These are phyloP conservation scores for Danaus chrysippus DNA, from an alignment of 2,888 invertebrate genomes.

Conservation along the genomic window DNA sequence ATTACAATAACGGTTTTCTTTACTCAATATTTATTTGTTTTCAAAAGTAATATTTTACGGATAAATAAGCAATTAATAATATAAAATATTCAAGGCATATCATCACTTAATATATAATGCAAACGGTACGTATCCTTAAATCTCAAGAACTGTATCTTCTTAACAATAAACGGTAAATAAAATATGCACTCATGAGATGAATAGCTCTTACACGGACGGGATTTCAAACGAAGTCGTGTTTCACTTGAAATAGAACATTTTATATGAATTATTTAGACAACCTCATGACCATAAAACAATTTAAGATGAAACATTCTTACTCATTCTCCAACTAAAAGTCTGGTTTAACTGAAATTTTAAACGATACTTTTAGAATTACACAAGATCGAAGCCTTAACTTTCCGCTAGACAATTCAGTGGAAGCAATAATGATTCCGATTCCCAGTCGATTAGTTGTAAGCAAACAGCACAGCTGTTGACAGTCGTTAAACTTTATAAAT, in stretches of 20 bases:
- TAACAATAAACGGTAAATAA: constrained; percentile 23
- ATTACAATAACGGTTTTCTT: too few species aligned
- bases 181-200: constrained; percentile 46
- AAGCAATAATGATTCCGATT: constrained; percentile 26
- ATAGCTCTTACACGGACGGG: constrained; percentile 27
- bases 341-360: too few species aligned
- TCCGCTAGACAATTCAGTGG: too few species aligned
- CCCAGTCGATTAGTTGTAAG: constrained; percentile 27
- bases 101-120: too few species aligned
- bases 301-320: too few species aligned
- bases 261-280: constrained; percentile 3
- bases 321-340: too few species aligned
- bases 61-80: too few species aligned
- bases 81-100: too few species aligned
- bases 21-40: too few species aligned
- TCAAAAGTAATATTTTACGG: too few species aligned
- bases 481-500: constrained; percentile 67
- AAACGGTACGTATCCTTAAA: constrained; percentile 2
- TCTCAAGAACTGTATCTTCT: constrained; percentile 8
- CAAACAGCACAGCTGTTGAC: constrained; percentile 39
- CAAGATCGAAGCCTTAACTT: too few species aligned
- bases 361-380: too few species aligned
- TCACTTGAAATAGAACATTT: constrained; percentile 20
- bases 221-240: constrained; percentile 19
- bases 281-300: neutral